phyloP scores from a whole-genome alignment of 2,888 invertebrate genomes.

The Apomyelois bistriatella region DNA sequence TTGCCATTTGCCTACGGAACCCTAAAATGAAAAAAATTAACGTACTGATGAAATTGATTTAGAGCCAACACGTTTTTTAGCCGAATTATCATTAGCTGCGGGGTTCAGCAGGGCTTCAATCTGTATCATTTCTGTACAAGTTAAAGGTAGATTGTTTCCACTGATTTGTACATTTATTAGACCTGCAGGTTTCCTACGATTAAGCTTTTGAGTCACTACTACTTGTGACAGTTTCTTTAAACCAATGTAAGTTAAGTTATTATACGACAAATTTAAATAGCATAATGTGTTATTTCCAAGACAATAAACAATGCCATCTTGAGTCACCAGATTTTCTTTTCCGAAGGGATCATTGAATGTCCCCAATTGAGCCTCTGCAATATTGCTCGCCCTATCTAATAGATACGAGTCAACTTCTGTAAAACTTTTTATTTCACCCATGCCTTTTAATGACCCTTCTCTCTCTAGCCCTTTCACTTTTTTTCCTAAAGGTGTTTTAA shows the following conservation, averaged over 20 bases:
- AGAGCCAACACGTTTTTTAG: background rate
- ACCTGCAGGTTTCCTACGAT: slow-evolving; percentile 41
- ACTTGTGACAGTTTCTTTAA: slow-evolving; percentile 40
- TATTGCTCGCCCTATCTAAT: slow-evolving; percentile 34
- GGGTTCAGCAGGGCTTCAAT: slow-evolving; percentile 38
- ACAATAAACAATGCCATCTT: slow-evolving; percentile 32
- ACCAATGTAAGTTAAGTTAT: slow-evolving; percentile 38
- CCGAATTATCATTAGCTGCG: background rate
- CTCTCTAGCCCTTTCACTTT: slow-evolving; percentile 29
- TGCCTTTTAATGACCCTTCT: slow-evolving; percentile 24
- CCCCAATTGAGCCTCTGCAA: slow-evolving; percentile 33
- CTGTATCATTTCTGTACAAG: slow-evolving; percentile 36
- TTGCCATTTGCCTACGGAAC: too few species aligned
- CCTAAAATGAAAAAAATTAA: background rate
- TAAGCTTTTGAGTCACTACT: slow-evolving; percentile 34
- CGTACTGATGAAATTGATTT: background rate
- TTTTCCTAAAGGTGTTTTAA: slow-evolving; percentile 15
- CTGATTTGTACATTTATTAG: slow-evolving; percentile 46
- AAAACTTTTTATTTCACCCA: slow-evolving; percentile 23
- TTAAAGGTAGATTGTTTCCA: slow-evolving; percentile 48
- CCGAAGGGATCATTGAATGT: slow-evolving; percentile 40
- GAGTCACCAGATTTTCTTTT: slow-evolving; percentile 25
- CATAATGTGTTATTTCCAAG: slow-evolving; percentile 47
- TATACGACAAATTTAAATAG: slow-evolving; percentile 53
- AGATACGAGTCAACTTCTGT: slow-evolving; percentile 25